phyloP scores from a whole-genome alignment of 1,140 invertebrate species.

The Diabrotica virgifera region DNA sequence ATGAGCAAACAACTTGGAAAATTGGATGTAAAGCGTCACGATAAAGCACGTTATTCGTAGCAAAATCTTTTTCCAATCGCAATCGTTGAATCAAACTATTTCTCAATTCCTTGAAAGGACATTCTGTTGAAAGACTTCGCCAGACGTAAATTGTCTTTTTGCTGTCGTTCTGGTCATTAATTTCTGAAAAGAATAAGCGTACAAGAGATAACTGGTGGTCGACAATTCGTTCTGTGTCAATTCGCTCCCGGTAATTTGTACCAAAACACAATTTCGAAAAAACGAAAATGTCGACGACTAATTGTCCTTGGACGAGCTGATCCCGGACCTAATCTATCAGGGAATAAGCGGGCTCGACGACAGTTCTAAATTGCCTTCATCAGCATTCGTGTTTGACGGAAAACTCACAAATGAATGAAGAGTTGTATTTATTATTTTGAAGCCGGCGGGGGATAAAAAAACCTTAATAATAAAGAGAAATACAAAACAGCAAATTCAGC shows the following conservation, averaged over 20 bases:
- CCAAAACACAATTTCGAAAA: neutral
- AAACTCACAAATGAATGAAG: too few relatives aligned
- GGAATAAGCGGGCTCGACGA: neutral
- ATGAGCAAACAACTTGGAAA: too few relatives aligned
- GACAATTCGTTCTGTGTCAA: neutral
- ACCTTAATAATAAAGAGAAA: too few relatives aligned
- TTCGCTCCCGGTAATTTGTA: neutral
- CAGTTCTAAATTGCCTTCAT: neutral
- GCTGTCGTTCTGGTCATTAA: neutral
- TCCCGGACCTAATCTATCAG: neutral
- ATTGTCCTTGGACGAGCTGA: neutral
- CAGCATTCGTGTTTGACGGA: neutral
- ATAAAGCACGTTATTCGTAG: too few relatives aligned
- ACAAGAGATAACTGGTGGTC: slow-evolving; percentile 1
- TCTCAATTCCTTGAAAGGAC: neutral
- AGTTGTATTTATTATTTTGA: too few relatives aligned
- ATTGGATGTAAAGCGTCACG: too few relatives aligned
- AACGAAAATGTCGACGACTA: neutral
- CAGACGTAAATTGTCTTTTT: slow-evolving; percentile 1
- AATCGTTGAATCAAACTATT: neutral
- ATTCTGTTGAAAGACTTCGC: neutral
- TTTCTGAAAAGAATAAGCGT: neutral
- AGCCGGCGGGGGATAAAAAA: too few relatives aligned
- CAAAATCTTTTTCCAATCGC: too few relatives aligned
- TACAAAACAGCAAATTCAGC: too few relatives aligned